Evolutionary conservation across 2,113 vertebrate genomes (phyloP).

Genomic region (Protomyctophum bolini): DNA sequence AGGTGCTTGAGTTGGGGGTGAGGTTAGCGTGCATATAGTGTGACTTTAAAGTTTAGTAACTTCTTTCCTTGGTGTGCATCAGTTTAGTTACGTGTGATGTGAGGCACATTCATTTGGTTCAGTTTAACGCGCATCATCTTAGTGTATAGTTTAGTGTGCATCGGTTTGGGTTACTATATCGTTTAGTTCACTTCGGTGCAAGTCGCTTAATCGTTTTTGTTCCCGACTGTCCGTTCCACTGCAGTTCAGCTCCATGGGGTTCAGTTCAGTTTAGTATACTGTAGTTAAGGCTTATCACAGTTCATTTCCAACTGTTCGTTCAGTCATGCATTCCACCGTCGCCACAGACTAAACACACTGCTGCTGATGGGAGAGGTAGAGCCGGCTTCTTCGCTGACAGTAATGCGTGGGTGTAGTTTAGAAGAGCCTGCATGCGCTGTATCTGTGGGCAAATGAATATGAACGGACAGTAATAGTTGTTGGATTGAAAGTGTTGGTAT

Average conservation of each 20-base stretch:
- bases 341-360: constrained; percentile 62
- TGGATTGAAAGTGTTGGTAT: constrained; percentile 39
- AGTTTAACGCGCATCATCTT: constrained; percentile 5
- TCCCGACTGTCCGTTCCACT: too few relatives aligned
- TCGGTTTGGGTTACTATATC: too few relatives aligned
- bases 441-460: constrained; percentile 44
- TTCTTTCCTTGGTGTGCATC: too few relatives aligned
- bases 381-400: constrained; percentile 38
- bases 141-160: background rate
- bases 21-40: too few relatives aligned
- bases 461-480: constrained; percentile 39
- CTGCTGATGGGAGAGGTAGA: constrained; percentile 32
- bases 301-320: constrained; percentile 11
- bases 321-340: background rate
- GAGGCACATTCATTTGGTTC: constrained; percentile 20
- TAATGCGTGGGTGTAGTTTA: constrained; percentile 53
- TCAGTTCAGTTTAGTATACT: background rate
- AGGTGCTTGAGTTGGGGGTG: too few relatives aligned
- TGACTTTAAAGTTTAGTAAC: too few relatives aligned
- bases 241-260: background rate
- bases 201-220: too few relatives aligned
- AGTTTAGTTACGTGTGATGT: constrained; percentile 8
- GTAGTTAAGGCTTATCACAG: constrained; percentile 26
- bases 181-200: too few relatives aligned
- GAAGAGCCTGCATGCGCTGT: constrained; percentile 11